Evolutionary conservation across 37 sponge, comb jelly and placozoan genomes (phyloP), one percentile per base, ranked within the genome.

Genomic region (Bolinopsis microptera): DNA sequence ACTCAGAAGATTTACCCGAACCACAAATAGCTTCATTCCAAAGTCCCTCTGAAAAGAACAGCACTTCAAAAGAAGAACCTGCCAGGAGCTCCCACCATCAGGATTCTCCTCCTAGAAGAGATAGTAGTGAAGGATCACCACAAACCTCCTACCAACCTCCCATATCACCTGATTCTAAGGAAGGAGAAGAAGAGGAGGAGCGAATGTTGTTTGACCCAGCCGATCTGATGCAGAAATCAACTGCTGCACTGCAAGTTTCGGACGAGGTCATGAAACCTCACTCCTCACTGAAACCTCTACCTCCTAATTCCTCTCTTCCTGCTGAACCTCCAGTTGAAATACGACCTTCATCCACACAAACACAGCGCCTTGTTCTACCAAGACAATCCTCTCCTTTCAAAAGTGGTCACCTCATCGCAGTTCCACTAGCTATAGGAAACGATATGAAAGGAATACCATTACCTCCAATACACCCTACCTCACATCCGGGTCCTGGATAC

Each of bases 191-290:
- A 5, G 74, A 72, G 26, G 80, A 77, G 37, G 80, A 35, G 9
- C 21, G 36, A 1, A 77, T 77, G 80, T 32, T 77, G 21, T 77
- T 77, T 35, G 80, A 77, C 21, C 80, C 80, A 16, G 80, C 80
- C 33, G 90, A 34, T 16, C 61, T 86, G 22, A 35, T 86, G 26
- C 61, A 86, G 30, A 86, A 86, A 86, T 86, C 90, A 38, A 86
- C 34, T 86, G 90, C 90, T 86, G 90, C 61, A 3, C 48, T 86
- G 0, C 90, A 86, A 86, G 90, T 36, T 21, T 38, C 90, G 0
- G 61, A 41, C 0, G 90, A 86, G 28, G 61, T 86, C 38, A 41
- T 86, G 90, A 41, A 39, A 23, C 61, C 90, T 22, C 61, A 39
- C 22, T 23, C 90, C 35, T 40, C 90, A 0, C 1, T 86, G 28